Conservation (phyloP, 2,888 invertebrate species). For the Drosophila falleni region DNA sequence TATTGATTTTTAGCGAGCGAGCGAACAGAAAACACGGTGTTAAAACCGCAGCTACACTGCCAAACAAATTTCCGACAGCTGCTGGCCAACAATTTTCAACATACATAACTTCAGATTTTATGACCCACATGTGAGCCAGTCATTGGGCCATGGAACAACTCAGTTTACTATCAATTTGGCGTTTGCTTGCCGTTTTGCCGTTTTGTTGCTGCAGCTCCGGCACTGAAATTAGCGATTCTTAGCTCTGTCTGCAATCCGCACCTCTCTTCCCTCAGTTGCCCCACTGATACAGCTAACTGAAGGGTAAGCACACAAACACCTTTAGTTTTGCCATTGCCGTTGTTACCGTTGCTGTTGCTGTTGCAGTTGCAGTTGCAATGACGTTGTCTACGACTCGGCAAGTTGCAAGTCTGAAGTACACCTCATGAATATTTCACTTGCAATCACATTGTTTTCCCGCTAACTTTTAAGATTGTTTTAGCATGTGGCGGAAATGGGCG, state of each 20-base stretch:
- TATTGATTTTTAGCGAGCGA: constrained; percentile 58
- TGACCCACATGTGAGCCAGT: constrained; percentile 69
- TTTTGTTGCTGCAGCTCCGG: constrained; percentile 31
- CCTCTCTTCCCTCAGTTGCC: neutral
- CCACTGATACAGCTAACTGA: neutral
- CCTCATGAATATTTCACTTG: constrained; percentile 82
- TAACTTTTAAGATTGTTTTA: constrained; percentile 80
- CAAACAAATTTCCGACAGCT: constrained; percentile 74
- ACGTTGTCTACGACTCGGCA: constrained; percentile 47
- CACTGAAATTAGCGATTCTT: constrained; percentile 69
- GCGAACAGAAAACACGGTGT: constrained; percentile 28
- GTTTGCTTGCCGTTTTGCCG: constrained; percentile 12
- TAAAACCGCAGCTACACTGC: constrained; percentile 29
- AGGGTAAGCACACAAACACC: constrained; percentile 46
- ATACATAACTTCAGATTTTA: constrained; percentile 77
- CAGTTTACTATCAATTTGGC: constrained; percentile 72
- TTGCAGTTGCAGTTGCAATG: constrained; percentile 33
- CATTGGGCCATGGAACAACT: constrained; percentile 28
- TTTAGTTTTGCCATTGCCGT: constrained; percentile 14
- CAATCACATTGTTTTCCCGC: constrained; percentile 82
- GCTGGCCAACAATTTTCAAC: constrained; percentile 68
- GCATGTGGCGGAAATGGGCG: constrained; percentile 77
- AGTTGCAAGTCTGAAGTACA: constrained; percentile 44
- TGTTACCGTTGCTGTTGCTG: constrained; percentile 14
- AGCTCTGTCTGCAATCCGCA: constrained; percentile 8